Conservation (phyloP, 2,797 vertebrate species). For the Vultur gryphus region DNA sequence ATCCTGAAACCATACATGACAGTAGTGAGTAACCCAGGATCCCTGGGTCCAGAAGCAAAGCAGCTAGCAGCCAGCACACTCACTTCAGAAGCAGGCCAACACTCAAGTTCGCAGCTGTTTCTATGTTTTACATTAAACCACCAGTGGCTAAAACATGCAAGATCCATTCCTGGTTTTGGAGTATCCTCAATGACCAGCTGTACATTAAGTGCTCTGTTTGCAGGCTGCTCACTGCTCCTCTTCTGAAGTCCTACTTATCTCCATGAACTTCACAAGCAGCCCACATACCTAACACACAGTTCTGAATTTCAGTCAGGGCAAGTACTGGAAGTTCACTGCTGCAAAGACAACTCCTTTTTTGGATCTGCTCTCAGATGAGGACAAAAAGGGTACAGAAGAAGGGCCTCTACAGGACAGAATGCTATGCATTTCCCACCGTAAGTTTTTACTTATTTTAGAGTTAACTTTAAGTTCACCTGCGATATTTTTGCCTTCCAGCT, state of each 20-base stretch:
- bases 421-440: not conserved
- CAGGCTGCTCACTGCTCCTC: not conserved
- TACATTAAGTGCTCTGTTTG: not conserved
- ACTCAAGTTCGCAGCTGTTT: not conserved
- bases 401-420: conserved; percentile 15
- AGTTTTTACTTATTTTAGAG: not conserved
- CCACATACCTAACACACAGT: not conserved
- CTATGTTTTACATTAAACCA: not conserved
- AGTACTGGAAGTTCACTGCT: conserved; percentile 8
- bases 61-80: not conserved
- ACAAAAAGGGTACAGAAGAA: not conserved
- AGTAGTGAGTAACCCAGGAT: accelerated
- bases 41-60: not conserved
- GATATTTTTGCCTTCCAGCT: not conserved
- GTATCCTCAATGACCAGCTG: not conserved
- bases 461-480: not conserved
- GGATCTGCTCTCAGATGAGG: conserved; percentile 45
- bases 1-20: not conserved
- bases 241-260: not conserved
- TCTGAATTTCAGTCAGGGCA: not conserved
- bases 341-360: conserved; percentile 61
- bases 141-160: not conserved
- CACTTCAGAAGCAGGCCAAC: not conserved
- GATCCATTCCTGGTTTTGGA: not conserved
- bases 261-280: not conserved